Conservation (phyloP, 2,113 vertebrate species). For the Hepsetus odoe region DNA sequence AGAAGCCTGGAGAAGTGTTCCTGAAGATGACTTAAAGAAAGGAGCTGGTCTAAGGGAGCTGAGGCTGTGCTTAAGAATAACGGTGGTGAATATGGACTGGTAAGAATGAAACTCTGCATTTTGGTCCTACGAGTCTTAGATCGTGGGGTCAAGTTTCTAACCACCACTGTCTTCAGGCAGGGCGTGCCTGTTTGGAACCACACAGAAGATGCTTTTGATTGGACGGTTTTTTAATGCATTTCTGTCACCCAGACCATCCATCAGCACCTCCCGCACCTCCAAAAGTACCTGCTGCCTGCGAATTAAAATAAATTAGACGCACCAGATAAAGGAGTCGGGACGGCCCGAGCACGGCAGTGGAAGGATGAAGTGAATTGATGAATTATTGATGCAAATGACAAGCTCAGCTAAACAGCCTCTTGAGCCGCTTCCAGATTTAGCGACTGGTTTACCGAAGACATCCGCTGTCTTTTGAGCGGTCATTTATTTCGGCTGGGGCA, state of each 20-base stretch:
- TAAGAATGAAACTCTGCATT: too few species aligned
- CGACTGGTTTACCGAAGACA: background rate
- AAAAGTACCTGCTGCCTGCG: constrained; percentile 62
- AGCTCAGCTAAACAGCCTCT: constrained; percentile 17
- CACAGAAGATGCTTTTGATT: too few species aligned
- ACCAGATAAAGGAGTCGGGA: constrained; percentile 53
- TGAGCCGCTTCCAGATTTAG: background rate
- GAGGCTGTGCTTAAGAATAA: too few species aligned
- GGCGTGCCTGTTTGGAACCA: constrained; percentile 62
- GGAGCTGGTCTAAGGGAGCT: too few species aligned
- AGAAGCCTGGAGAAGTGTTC: too few species aligned
- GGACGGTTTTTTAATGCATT: too few species aligned
- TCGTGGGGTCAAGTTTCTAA: too few species aligned
- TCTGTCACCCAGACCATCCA: constrained; percentile 66
- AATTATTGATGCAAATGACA: constrained; percentile 26
- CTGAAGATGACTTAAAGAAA: too few species aligned
- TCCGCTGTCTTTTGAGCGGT: background rate
- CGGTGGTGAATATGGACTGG: too few species aligned
- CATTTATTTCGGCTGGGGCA: background rate
- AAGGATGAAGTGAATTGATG: constrained; percentile 47
- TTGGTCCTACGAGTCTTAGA: too few species aligned
- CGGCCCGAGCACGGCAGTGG: constrained; percentile 50
- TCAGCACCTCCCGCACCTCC: constrained; percentile 62
- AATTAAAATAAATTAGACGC: constrained; percentile 67
- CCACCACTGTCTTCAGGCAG: too few species aligned